A percentile compares a stretch with the other conserved stretches of the same genome.
Conservation (phyloP, 1,140 invertebrate species). For the Neodiprion pinetum region DNA sequence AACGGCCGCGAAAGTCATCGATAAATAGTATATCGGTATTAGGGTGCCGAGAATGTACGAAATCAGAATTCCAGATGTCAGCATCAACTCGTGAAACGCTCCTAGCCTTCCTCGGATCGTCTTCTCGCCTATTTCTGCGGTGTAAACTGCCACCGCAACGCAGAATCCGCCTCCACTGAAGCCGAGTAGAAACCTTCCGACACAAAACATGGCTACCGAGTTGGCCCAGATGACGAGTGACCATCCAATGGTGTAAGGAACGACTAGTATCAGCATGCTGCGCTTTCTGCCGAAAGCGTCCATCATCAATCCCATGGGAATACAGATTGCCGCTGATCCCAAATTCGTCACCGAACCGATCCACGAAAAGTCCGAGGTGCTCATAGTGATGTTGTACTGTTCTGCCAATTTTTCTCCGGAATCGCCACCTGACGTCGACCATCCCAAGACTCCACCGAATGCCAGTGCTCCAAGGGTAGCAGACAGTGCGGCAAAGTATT, state of each 20-base stretch:
- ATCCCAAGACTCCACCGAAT: conserved; percentile 74
- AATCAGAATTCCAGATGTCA: conserved; percentile 76
- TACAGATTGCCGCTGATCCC: conserved; percentile 75
- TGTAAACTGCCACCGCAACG: conserved; percentile 80
- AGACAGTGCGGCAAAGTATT: conserved; percentile 72
- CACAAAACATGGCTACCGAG: conserved; percentile 71
- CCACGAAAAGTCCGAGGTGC: conserved; percentile 69
- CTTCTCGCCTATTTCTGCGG: conserved; percentile 82
- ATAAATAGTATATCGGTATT: conserved; percentile 67
- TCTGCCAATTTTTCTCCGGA: conserved; percentile 54
- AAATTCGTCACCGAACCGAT: conserved; percentile 74
- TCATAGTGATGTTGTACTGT: conserved; percentile 65
- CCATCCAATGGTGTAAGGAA: conserved; percentile 82
- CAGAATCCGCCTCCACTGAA: conserved; percentile 77
- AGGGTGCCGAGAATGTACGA: conserved; percentile 71
- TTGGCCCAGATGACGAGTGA: conserved; percentile 73
- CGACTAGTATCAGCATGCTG: conserved; percentile 73
- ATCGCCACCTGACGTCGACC: conserved; percentile 76
- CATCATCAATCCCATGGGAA: conserved; percentile 75
- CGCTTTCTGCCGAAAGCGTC: conserved; percentile 78
- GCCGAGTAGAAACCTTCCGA: conserved; percentile 78
- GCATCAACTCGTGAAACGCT: conserved; percentile 79
- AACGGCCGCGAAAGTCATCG: conserved; percentile 70
- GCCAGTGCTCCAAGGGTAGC: conserved; percentile 67
- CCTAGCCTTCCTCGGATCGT: conserved; percentile 80